Evolutionary conservation across 2,888 invertebrate genomes (phyloP).

Genomic region (Dasypolia templi): DNA sequence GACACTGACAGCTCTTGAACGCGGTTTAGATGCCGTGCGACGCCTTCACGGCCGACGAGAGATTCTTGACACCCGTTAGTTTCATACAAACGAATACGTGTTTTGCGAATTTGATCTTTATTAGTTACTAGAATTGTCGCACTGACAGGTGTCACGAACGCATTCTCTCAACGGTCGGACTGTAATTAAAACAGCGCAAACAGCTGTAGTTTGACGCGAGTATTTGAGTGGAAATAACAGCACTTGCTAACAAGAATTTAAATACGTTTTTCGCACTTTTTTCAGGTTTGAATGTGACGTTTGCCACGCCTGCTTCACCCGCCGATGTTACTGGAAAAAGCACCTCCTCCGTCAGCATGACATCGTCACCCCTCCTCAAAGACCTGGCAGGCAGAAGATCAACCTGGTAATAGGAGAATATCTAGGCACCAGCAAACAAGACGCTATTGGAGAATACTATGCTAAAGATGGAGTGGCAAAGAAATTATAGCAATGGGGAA

Average conservation of each 20-base stretch:
- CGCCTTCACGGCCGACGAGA: too few relatives aligned
- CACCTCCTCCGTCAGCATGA: slow-evolving; percentile 79
- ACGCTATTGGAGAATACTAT: slow-evolving; percentile 13
- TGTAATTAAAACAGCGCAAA: too few relatives aligned
- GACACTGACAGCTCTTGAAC: too few relatives aligned
- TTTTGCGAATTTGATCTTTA: too few relatives aligned
- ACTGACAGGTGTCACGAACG: too few relatives aligned
- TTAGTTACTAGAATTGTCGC: too few relatives aligned
- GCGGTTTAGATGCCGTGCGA: too few relatives aligned
- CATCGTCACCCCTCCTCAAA: slow-evolving; percentile 72
- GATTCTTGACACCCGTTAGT: too few relatives aligned
- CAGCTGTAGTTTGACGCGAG: too few relatives aligned
- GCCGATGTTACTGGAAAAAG: slow-evolving; percentile 82
- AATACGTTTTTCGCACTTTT: background rate
- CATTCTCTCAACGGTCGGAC: too few relatives aligned
- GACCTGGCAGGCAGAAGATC: slow-evolving; percentile 76
- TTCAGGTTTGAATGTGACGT: slow-evolving; percentile 79
- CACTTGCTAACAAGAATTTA: background rate
- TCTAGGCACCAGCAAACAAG: slow-evolving; percentile 26
- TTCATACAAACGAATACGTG: too few relatives aligned
- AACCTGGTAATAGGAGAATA: slow-evolving; percentile 65
- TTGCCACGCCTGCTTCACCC: slow-evolving; percentile 77
- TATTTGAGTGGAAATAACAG: too few relatives aligned
- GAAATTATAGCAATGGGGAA: slow-evolving; percentile 9
- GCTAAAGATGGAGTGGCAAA: slow-evolving; percentile 5